Evolutionary conservation across 2,797 vertebrate species (phyloP).

Genomic region (Fistularia commersonii): DNA sequence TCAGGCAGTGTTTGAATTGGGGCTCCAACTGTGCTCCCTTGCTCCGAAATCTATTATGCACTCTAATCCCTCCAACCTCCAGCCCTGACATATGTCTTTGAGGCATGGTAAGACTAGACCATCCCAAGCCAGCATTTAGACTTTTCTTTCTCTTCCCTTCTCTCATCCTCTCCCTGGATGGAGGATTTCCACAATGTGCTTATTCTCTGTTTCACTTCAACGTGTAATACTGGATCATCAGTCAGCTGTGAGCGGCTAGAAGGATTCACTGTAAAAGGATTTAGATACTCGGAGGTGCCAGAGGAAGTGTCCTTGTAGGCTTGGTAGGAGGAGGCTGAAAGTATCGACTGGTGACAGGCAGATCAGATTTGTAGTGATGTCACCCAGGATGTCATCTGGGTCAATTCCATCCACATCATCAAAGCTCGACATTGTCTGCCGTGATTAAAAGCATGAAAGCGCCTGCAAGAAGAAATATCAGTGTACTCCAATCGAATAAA

Average conservation of each 20-base stretch:
- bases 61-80: conserved; percentile 63
- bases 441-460: conserved; percentile 10
- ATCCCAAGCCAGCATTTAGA: conserved; percentile 59
- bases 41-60: conserved; percentile 68
- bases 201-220: conserved; percentile 53
- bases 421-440: conserved; percentile 22
- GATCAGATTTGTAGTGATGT: conserved; percentile 46
- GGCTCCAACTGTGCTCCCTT: conserved; percentile 58
- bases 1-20: conserved; percentile 64
- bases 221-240: conserved; percentile 61
- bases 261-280: conserved; percentile 60
- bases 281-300: conserved; percentile 49
- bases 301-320: conserved; percentile 40
- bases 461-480: conserved; percentile 50
- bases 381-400: conserved; percentile 53
- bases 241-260: conserved; percentile 52
- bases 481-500: conserved; percentile 68
- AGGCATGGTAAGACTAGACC: conserved; percentile 53
- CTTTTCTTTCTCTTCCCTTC: not conserved
- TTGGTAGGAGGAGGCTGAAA: conserved; percentile 16
- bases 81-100: conserved; percentile 57
- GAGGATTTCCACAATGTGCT: conserved; percentile 46
- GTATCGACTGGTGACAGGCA: conserved; percentile 43
- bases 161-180: conserved; percentile 12
- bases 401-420: conserved; percentile 22